Percentiles rank a stretch among this genome's conserved stretches.
Evolutionary conservation across 2,888 invertebrate genomes (phyloP).

Genomic region (Minunthozetes semirufus): DNA sequence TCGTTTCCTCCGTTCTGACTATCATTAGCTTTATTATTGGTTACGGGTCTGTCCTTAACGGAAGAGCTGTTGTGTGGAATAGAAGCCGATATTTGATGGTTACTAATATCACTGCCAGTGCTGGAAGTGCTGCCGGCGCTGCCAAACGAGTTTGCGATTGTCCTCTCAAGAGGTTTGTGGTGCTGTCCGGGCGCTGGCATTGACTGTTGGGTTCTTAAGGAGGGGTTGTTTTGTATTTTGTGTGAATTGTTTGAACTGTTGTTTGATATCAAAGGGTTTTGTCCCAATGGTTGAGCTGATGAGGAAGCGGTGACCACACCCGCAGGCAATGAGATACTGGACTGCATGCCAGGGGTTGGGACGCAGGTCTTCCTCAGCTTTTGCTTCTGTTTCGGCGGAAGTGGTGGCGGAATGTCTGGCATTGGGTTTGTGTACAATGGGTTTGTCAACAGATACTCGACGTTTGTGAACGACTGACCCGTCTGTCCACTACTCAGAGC

Average conservation of each 20-base stretch:
- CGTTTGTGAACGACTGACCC: constrained; percentile 36
- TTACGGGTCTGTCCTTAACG: background rate
- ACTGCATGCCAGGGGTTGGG: background rate
- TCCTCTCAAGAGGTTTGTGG: constrained; percentile 70
- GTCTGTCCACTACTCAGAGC: constrained; percentile 39
- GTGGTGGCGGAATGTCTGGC: constrained; percentile 53
- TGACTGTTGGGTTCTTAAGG: background rate
- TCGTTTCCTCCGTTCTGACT: constrained; percentile 23
- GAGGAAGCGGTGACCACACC: background rate
- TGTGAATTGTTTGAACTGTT: background rate
- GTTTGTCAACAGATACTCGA: constrained; percentile 40
- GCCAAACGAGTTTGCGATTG: constrained; percentile 48
- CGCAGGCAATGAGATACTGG: constrained; percentile 3
- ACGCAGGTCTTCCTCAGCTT: background rate
- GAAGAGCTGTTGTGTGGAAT: background rate
- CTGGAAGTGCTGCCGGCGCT: constrained; percentile 30
- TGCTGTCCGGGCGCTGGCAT: constrained; percentile 45
- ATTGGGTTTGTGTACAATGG: constrained; percentile 34
- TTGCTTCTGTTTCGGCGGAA: constrained; percentile 58
- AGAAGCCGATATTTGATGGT: constrained; percentile 17
- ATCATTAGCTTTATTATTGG: constrained; percentile 10
- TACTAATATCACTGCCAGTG: constrained; percentile 26
- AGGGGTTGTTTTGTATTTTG: background rate
- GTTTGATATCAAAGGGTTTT: background rate
- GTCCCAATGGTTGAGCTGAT: background rate